Base-by-base conservation (phyloP, 2,797 vertebrate species). In the Oophaga sylvatica region DNA sequence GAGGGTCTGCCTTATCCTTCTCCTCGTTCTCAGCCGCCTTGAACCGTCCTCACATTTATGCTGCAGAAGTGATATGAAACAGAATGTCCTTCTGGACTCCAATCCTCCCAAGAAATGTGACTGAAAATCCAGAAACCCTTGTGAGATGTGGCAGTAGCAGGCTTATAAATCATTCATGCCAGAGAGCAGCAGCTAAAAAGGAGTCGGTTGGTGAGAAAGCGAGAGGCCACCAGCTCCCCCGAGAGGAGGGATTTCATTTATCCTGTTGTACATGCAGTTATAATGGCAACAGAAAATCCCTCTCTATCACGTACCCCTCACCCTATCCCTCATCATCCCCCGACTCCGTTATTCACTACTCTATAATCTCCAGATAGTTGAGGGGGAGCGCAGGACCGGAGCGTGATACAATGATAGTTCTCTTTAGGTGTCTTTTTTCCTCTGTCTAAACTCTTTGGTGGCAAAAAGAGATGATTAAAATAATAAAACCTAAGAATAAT, bases 91-190 rank as follows among this genome's bases (percentile, higher is more conserved):
- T 68, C 86, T 77, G 80, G 80, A 62, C n/a, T 67, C 75, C 59
- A 77, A 65, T 68, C 60, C 71, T 78, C 62, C 29, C 45, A 19
- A 87, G 78, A 57, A 45, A 76, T 31, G 73, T 57, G 80, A 83
- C 62, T 59, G 77, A 70, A 45, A 60, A 88, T 73, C 60, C 56
- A 62, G 87, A 63, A 84, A 15, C 87, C 81, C 63, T 20, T 20
- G 53, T 10, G 19, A 79, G 79, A 80, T 65, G 29, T 41, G 8
- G 35, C 45, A 60, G 75, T 62, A 45, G n/a, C 75, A 7, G 26
- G n/a, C 67, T 88, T 79, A 88, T 88, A 73, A 88, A 88, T 88
- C 76, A 88, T 88, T 88, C 82, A 88, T 88, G 77, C 20, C n/a
- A 12, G 65, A 71, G 73, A 70, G 73, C 48, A 80, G 82, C 57